Conservation (phyloP, 2,888 invertebrate species). For the Lycia hirtaria region DNA sequence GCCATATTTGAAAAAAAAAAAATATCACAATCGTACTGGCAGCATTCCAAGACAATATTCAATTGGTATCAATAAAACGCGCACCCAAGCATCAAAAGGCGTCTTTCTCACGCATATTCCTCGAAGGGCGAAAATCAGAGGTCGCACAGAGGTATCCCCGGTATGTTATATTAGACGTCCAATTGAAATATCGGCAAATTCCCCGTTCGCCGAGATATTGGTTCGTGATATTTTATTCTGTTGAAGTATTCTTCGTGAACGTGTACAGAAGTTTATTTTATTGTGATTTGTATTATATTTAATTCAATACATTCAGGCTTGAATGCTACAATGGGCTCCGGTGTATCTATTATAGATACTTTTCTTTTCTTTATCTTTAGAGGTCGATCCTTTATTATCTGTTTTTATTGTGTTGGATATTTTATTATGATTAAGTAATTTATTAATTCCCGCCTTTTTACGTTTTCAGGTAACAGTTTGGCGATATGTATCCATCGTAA, state of each 20-base stretch:
- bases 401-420: too few relatives aligned
- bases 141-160: constrained; percentile 36
- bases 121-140: constrained; percentile 35
- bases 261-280: constrained; percentile 2
- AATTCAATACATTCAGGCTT: not conserved
- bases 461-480: too few relatives aligned
- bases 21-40: not conserved
- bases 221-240: constrained; percentile 22
- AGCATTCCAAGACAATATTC: constrained; percentile 13
- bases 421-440: too few relatives aligned
- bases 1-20: not conserved
- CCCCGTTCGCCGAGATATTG: constrained; percentile 21
- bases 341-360: too few relatives aligned
- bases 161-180: constrained; percentile 39
- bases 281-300: not conserved
- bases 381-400: too few relatives aligned
- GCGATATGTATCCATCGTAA: too few relatives aligned
- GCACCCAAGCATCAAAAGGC: constrained; percentile 11
- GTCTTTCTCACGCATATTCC: constrained; percentile 14
- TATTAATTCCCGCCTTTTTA: too few relatives aligned
- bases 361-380: too few relatives aligned
- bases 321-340: not conserved
- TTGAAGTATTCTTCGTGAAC: constrained; percentile 1
- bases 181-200: constrained; percentile 39
- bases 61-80: constrained; percentile 18